Conservation (phyloP, 2,113 vertebrate species). For the Ibidorhyncha struthersii region DNA sequence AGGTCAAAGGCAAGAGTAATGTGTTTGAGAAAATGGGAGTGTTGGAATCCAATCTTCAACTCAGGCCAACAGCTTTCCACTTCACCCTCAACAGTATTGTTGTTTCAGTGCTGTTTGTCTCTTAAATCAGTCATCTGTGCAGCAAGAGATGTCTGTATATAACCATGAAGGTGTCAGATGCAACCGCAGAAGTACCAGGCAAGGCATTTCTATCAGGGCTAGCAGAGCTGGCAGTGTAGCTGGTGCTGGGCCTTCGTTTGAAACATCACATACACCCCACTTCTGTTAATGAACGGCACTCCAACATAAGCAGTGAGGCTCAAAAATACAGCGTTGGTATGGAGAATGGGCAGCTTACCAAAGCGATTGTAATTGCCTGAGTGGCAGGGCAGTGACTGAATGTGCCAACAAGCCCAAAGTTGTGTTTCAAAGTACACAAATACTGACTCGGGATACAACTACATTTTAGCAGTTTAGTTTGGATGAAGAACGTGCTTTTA, state of each 20-base stretch:
- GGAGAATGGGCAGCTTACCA: neutral
- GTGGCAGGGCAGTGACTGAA: neutral
- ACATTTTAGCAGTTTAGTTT: neutral
- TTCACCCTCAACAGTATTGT: neutral
- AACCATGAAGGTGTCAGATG: neutral
- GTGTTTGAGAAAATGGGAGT: slow-evolving; percentile 5
- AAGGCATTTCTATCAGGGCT: neutral
- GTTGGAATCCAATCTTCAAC: neutral
- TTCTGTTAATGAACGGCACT: neutral
- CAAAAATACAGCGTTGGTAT: neutral
- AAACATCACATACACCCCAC: rapidly evolving
- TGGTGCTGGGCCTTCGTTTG: neutral
- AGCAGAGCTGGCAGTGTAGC: neutral
- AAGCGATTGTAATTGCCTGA: neutral
- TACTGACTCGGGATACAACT: neutral
- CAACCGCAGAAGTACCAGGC: neutral
- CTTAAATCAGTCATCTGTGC: neutral
- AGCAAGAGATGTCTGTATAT: neutral
- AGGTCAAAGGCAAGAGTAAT: slow-evolving; percentile 41
- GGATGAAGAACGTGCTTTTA: neutral
- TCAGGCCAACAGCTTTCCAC: neutral
- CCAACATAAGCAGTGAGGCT: neutral
- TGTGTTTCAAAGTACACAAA: neutral
- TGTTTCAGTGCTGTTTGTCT: neutral
- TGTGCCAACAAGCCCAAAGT: neutral